Conservation (phyloP, 1,140 invertebrate species). For the Wiebesia pumilae region DNA sequence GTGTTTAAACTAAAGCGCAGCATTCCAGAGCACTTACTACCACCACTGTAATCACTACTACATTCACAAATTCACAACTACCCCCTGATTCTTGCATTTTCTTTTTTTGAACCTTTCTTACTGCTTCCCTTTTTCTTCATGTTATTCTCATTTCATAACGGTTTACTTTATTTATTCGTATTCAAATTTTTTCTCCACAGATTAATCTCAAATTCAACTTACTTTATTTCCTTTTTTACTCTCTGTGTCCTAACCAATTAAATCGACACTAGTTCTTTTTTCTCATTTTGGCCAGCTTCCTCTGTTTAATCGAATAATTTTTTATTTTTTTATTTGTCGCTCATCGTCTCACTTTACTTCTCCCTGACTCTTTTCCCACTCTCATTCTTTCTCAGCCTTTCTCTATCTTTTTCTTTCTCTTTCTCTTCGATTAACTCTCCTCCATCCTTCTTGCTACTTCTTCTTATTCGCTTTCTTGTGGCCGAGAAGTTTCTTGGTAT, state of each 20-base stretch:
- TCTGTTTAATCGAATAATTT: conserved; percentile 18
- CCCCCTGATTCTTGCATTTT: not conserved
- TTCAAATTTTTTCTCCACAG: not conserved
- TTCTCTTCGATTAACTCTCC: conserved; percentile 12
- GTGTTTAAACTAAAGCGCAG: not conserved
- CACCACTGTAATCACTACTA: not conserved
- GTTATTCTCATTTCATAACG: not conserved
- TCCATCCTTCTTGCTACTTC: conserved; percentile 21
- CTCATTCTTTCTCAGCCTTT: not conserved
- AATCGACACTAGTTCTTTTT: conserved; percentile 2
- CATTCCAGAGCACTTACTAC: not conserved
- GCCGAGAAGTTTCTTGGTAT: conserved; percentile 22
- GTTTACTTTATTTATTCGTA: conserved; percentile 11
- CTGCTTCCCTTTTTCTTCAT: not conserved
- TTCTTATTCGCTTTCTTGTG: conserved; percentile 21
- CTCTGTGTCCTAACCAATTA: not conserved
- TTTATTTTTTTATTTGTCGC: not conserved
- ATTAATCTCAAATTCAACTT: not conserved
- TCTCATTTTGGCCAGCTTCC: conserved; percentile 22
- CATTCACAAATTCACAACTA: not conserved
- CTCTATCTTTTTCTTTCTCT: not conserved
- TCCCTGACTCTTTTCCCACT: conserved; percentile 4
- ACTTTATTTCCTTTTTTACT: not conserved
- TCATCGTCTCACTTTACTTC: conserved; percentile 7
- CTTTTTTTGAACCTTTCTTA: not conserved